Evolutionary conservation across 2,888 invertebrate genomes (phyloP), one percentile per base, ranked within the genome.

Genomic region (Meta bourneti): DNA sequence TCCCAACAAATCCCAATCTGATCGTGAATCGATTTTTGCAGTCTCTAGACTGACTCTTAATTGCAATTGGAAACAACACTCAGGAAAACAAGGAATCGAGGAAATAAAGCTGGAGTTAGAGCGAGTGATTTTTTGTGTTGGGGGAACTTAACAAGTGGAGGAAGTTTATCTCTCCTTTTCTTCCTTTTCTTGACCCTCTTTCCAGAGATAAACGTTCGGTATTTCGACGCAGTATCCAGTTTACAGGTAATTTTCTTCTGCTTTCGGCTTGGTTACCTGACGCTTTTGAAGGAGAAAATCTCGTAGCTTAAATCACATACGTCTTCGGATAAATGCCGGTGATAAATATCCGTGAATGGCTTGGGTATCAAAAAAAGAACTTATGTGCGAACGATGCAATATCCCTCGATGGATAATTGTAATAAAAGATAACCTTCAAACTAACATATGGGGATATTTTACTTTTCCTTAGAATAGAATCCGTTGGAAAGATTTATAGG

Each of bases 181-280:
- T 49, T 49, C 77, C n/a, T 19, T 7, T n/a, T 74, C 20, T 19
- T 5, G 13, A 20, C 51, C n/a, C 51, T 49, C 74, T 74, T 49
- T 7, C 49, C 13, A 16, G n/a, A 77, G 77, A 77, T 77, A 77
- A 77, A 77, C 51, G 77, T 11, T 51, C n/a, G 16, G 34, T 51
- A n/a, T 51, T 77, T n/a, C 49, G 51, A 13, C 48, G 51, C 51
- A 51, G 77, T n/a, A 77, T 49, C 77, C 51, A 13, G 49, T 77
- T 77, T 51, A 77, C 77, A 77, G 77, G 77, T 52, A 77, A 77
- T 77, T 77, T 77, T 77, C n/a, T 49, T 77, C n/a, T 49, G 20
- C 9, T 74, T 74, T 20, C 74, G 9, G 61, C 61, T 61, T 16
- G 13, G 61, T 16, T 61, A 61, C 61, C 61, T 61, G 61, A 61